These are phyloP conservation scores for Balaenoptera acutorostrata DNA, from an alignment of 2,113 vertebrate genomes.

Conservation along the genomic window DNA sequence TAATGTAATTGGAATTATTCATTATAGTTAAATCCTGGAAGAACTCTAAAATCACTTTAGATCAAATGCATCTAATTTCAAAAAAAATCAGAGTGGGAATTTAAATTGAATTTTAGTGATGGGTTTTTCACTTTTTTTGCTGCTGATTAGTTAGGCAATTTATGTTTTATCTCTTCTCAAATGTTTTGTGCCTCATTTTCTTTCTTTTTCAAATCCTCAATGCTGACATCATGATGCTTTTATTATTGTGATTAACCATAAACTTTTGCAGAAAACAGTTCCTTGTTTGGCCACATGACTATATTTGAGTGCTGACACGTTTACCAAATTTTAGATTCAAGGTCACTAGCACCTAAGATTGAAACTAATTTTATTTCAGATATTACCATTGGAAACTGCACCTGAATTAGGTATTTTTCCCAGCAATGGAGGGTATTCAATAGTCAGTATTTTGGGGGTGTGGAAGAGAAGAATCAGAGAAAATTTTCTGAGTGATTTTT, in stretches of 20 bases:
- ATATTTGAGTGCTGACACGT: not conserved
- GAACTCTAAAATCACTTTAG: not conserved
- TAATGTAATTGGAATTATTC: not conserved
- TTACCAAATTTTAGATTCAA: not conserved
- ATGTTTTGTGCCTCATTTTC: not conserved
- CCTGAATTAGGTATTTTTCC: not conserved
- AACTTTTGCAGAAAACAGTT: not conserved
- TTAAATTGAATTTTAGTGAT: constrained; percentile 1
- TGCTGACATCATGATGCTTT: not conserved
- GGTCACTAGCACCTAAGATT: not conserved
- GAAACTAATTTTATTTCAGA: not conserved
- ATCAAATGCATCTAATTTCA: not conserved
- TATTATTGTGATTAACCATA: not conserved
- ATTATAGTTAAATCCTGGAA: not conserved
- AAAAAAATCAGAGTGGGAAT: not conserved
- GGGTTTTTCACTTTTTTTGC: not conserved
- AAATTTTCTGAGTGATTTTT: not conserved
- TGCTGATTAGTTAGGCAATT: not conserved
- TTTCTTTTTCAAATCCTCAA: not conserved
- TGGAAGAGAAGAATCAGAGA: not conserved
- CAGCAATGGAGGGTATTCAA: not conserved
- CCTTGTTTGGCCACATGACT: not conserved
- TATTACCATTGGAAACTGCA: not conserved
- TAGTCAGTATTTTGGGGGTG: not conserved
- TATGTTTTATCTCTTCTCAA: not conserved